Evolutionary conservation across 2,113 vertebrate genomes (phyloP).

Genomic region (Lampris incognitus): DNA sequence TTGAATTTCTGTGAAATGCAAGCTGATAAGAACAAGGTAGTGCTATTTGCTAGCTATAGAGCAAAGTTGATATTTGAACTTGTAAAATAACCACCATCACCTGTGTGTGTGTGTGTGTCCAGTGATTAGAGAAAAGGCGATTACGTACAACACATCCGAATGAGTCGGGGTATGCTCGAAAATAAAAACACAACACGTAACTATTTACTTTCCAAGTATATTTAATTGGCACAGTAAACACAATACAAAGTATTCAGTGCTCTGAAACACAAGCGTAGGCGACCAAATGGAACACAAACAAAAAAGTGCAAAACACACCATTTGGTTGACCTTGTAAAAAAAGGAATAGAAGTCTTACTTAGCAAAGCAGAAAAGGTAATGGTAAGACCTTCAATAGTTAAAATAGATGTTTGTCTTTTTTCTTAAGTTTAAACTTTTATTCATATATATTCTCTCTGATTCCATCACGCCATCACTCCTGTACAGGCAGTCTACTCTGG

Average conservation of each 20-base stretch:
- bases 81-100: too few species aligned
- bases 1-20: too few species aligned
- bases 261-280: conserved; percentile 79
- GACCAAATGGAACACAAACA: conserved; percentile 78
- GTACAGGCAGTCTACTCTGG: conserved; percentile 69
- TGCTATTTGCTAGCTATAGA: too few species aligned
- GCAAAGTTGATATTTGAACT: too few species aligned
- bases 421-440: conserved; percentile 76
- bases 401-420: conserved; percentile 81
- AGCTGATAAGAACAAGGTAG: too few species aligned
- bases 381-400: conserved; percentile 79
- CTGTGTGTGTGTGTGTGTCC: too few species aligned
- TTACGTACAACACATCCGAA: too few species aligned
- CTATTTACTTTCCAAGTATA: conserved; percentile 72
- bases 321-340: conserved; percentile 73
- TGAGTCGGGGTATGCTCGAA: not conserved
- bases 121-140: too few species aligned
- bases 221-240: conserved; percentile 88
- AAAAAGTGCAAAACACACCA: conserved; percentile 83
- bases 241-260: conserved; percentile 86
- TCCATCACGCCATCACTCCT: conserved; percentile 66
- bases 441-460: conserved; percentile 81
- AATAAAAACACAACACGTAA: conserved; percentile 4
- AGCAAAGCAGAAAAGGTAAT: conserved; percentile 79
- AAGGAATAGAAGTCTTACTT: conserved; percentile 76